Conservation (phyloP, 2,113 vertebrate species). For the Proterorhinus semilunaris region DNA sequence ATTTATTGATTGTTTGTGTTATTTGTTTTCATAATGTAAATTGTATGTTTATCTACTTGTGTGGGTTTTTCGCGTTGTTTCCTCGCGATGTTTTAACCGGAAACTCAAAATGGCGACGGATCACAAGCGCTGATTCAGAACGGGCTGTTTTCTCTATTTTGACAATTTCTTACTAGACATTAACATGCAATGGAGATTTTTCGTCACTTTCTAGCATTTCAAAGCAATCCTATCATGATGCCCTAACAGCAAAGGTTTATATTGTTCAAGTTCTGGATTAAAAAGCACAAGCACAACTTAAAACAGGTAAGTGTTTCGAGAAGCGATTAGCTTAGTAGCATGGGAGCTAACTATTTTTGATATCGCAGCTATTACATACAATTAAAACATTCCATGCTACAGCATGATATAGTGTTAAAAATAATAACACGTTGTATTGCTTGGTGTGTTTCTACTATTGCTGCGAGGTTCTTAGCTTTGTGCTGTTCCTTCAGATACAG, state of each 20-base stretch:
- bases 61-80: background rate
- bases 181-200: conserved; percentile 38
- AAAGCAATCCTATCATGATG: conserved; percentile 18
- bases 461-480: no score
- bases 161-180: conserved; percentile 46
- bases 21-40: background rate
- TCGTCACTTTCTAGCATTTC: conserved; percentile 20
- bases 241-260: conserved; percentile 25
- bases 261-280: conserved; percentile 16
- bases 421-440: no score
- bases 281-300: conserved; percentile 44
- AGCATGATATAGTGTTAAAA: no score
- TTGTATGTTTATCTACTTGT: background rate
- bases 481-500: conserved; percentile 15
- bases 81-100: conserved; percentile 57
- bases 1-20: background rate
- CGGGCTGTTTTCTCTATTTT: conserved; percentile 49
- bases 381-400: no score
- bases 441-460: no score
- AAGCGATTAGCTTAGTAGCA: conserved; percentile 62
- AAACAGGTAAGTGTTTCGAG: conserved; percentile 60
- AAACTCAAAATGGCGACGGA: conserved; percentile 75
- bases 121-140: conserved; percentile 64
- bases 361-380: background rate
- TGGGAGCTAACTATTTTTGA: conserved; percentile 47